Percentiles rank a stretch among this genome's conserved stretches.
Evolutionary conservation across 2,113 vertebrate genomes (phyloP).

Genomic region (Gracilinanus agilis): DNA sequence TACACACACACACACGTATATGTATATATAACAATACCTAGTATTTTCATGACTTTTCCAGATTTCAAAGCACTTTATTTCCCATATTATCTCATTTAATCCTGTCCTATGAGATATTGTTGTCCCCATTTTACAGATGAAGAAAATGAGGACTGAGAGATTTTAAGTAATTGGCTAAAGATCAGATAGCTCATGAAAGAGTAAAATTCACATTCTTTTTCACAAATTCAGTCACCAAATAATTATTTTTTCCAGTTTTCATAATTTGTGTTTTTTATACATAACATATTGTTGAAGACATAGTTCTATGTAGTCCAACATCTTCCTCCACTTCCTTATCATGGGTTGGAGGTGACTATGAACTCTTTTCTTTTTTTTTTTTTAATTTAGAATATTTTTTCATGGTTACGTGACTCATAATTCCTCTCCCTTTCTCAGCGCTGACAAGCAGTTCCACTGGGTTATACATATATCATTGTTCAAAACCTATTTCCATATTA

Average conservation of each 20-base stretch:
- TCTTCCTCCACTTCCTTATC: conserved; percentile 93
- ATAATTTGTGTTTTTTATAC: conserved; percentile 68
- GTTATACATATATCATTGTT: too few relatives aligned
- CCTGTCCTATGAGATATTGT: not conserved
- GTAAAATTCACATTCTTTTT: not conserved
- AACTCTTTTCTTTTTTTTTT: not conserved
- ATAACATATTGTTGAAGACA: conserved; percentile 61
- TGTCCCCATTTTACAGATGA: not conserved
- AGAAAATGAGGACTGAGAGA: not conserved
- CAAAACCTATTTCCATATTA: too few relatives aligned
- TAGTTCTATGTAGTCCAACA: conserved; percentile 93
- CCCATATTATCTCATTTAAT: not conserved
- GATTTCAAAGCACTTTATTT: not conserved
- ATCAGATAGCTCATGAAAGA: not conserved
- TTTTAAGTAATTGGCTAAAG: not conserved
- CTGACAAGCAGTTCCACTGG: too few relatives aligned
- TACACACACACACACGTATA: too few relatives aligned
- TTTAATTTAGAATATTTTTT: too few relatives aligned
- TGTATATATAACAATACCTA: not conserved
- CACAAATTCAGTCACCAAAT: not conserved
- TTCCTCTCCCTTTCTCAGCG: too few relatives aligned
- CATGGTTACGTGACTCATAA: too few relatives aligned
- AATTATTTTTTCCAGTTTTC: conserved; percentile 61
- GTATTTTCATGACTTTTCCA: not conserved
- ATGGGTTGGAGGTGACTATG: not conserved